Evolutionary conservation across 2,888 invertebrate genomes (phyloP).

Genomic region (Spodoptera littoralis): DNA sequence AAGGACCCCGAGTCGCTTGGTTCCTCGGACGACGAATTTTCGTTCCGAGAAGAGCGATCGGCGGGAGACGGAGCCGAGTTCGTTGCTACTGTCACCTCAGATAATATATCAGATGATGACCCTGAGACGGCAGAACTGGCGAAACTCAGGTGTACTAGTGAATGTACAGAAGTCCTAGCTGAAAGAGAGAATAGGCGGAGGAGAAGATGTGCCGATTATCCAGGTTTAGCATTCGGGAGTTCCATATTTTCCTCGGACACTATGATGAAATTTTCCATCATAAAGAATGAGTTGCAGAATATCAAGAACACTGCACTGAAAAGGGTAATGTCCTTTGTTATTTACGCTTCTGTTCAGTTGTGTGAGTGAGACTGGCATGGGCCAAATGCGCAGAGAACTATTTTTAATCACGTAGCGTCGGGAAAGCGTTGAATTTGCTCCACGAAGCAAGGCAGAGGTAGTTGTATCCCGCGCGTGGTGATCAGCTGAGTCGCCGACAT

Average conservation of each 20-base stretch:
- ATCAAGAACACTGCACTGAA: constrained; percentile 98
- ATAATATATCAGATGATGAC: constrained; percentile 90
- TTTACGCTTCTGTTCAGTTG: constrained; percentile 77
- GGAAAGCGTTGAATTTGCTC: constrained; percentile 74
- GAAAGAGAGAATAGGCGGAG: constrained; percentile 94
- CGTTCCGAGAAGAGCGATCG: constrained; percentile 81
- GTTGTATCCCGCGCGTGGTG: constrained; percentile 73
- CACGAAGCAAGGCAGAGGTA: constrained; percentile 63
- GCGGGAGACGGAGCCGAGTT: constrained; percentile 85
- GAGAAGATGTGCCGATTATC: constrained; percentile 96
- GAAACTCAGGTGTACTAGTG: constrained; percentile 95
- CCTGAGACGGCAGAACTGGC: constrained; percentile 94
- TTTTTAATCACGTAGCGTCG: constrained; percentile 81
- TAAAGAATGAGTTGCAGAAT: constrained; percentile 98
- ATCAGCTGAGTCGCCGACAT: constrained; percentile 87
- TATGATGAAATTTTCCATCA: constrained; percentile 99
- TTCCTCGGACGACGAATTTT: constrained; percentile 83
- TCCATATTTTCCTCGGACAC: constrained; percentile 98
- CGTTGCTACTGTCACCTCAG: constrained; percentile 70
- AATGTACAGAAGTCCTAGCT: constrained; percentile 95
- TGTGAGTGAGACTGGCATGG: constrained; percentile 76
- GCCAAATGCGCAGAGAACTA: constrained; percentile 86
- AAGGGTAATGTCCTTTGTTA: constrained; percentile 93
- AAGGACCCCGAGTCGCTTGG: constrained; percentile 74
- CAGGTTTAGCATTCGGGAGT: constrained; percentile 96